phyloP scores from a whole-genome alignment of 2,797 vertebrate genomes.

The Chelmon rostratus region DNA sequence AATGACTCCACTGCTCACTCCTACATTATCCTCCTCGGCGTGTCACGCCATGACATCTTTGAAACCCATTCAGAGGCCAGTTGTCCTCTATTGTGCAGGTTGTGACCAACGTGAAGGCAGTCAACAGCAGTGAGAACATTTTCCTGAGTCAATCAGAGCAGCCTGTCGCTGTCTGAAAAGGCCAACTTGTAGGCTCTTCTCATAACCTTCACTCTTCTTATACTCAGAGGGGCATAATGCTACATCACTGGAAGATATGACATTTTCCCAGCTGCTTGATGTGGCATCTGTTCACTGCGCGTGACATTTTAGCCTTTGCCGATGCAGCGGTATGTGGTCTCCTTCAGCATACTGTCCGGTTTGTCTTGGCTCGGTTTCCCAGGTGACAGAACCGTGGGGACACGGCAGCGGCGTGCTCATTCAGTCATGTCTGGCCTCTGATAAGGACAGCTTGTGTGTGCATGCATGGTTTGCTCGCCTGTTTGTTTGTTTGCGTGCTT shows the following conservation, averaged over 20 bases:
- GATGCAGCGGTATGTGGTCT: conserved; percentile 49
- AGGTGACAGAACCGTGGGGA: conserved; percentile 53
- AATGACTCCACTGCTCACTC: neutral
- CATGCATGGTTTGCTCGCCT: conserved; percentile 48
- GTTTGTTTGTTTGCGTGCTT: conserved; percentile 58
- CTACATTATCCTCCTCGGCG: neutral
- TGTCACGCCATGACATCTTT: neutral
- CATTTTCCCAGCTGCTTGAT: conserved; percentile 63
- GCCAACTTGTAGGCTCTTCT: conserved; percentile 53
- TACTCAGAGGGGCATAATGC: conserved; percentile 33
- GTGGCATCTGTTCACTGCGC: conserved; percentile 54
- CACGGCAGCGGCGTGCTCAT: conserved; percentile 18
- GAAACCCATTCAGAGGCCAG: neutral
- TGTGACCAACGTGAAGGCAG: conserved; percentile 20
- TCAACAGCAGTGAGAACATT: neutral
- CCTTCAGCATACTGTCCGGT: conserved; percentile 44
- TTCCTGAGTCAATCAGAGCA: conserved; percentile 23
- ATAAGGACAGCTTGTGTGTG: conserved; percentile 70
- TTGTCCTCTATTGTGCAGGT: neutral
- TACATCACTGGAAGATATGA: conserved; percentile 57
- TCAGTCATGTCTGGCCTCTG: conserved; percentile 62
- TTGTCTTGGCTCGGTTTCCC: conserved; percentile 68
- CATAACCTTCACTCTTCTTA: conserved; percentile 55
- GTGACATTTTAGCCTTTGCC: conserved; percentile 66
- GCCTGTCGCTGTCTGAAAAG: conserved; percentile 49